These are phyloP conservation scores for Cephalopterus ornatus DNA, from an alignment of 2,113 vertebrate species.

Conservation along the genomic window DNA sequence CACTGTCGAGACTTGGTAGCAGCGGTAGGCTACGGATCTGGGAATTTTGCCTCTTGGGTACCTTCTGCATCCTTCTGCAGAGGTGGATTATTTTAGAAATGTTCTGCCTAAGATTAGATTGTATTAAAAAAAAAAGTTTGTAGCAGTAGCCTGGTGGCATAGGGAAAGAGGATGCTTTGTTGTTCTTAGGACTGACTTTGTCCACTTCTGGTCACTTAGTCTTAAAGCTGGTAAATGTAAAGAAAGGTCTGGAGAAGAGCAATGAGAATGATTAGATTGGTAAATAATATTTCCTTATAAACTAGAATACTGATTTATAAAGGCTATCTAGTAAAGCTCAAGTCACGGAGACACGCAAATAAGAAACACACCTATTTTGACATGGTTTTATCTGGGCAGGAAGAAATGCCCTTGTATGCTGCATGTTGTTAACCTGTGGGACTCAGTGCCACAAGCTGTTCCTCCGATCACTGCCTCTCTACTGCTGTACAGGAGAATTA, in stretches of 20 bases:
- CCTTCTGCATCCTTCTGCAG: conserved; percentile 24
- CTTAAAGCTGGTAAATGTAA: background rate
- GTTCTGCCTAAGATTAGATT: conserved; percentile 15
- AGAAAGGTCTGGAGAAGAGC: conserved; percentile 11
- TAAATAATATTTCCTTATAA: background rate
- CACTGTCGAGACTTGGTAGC: conserved; percentile 25
- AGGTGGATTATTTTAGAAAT: conserved; percentile 48
- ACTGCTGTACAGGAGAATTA: background rate
- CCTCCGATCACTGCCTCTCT: background rate
- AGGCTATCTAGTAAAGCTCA: background rate
- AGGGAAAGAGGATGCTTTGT: conserved; percentile 2
- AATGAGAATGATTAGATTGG: background rate
- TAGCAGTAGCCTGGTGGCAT: background rate
- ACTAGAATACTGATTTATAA: background rate
- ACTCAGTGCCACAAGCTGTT: conserved; percentile 14
- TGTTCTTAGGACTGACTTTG: background rate
- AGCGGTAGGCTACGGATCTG: background rate
- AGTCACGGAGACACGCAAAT: background rate
- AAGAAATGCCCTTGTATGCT: background rate
- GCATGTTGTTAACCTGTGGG: conserved; percentile 19
- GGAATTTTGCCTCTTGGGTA: conserved; percentile 23
- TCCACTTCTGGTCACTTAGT: background rate
- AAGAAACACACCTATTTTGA: background rate
- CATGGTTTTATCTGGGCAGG: background rate
- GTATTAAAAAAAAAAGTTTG: conserved; percentile 22